Evolutionary conservation across 2,888 invertebrate genomes (phyloP).

Genomic region (Tipula lateralis): DNA sequence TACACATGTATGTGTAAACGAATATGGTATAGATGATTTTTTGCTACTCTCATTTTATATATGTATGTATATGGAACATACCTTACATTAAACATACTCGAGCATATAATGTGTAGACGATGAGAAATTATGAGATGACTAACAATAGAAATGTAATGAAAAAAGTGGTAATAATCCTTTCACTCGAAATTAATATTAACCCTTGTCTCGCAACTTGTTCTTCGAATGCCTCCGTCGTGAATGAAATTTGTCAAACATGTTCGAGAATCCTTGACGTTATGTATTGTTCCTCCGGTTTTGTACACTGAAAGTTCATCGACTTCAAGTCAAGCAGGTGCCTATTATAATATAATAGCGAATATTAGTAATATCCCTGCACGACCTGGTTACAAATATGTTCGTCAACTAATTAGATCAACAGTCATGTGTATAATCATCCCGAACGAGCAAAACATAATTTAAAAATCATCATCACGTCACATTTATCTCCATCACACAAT

Average conservation of each 20-base stretch:
- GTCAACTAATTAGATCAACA: neutral
- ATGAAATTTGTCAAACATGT: too few relatives aligned
- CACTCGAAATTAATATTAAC: neutral
- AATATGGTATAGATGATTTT: neutral
- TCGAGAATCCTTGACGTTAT: too few relatives aligned
- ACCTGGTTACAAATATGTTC: neutral
- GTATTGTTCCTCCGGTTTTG: too few relatives aligned
- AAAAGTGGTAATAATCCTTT: slow-evolving; percentile 20
- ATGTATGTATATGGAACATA: neutral
- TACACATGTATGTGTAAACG: neutral
- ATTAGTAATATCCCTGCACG: neutral
- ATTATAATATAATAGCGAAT: too few relatives aligned
- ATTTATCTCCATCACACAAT: slow-evolving; percentile 9
- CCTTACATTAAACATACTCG: too few relatives aligned
- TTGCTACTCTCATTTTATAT: neutral
- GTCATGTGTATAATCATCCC: neutral
- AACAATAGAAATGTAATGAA: slow-evolving; percentile 6
- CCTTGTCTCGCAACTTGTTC: neutral
- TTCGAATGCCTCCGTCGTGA: too few relatives aligned
- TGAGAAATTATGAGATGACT: neutral
- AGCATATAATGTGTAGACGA: neutral
- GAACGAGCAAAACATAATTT: neutral
- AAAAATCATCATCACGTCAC: neutral
- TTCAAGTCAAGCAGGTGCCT: too few relatives aligned
- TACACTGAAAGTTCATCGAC: too few relatives aligned